Percentiles rank a stretch among this genome's conserved stretches.
Conservation (phyloP, 2,888 invertebrate genomes). For the Diloba caeruleocephala region DNA sequence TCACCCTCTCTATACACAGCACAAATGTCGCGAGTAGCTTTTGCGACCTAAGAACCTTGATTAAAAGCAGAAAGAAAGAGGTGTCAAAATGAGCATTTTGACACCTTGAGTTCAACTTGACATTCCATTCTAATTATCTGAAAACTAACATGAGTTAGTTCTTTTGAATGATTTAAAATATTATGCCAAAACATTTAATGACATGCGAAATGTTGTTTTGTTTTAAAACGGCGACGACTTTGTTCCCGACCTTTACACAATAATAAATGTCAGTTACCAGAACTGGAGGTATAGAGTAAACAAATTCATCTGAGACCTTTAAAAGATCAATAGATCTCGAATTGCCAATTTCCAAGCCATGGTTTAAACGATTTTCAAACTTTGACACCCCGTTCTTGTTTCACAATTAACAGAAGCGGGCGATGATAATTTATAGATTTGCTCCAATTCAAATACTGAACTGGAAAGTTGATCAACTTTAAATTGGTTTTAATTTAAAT, state of each 20-base stretch:
- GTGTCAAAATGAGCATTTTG: too few species aligned
- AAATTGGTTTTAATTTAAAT: constrained; percentile 43
- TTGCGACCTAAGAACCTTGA: too few species aligned
- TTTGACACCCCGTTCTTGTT: constrained; percentile 22
- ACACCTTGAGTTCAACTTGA: too few species aligned
- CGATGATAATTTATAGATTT: constrained; percentile 54
- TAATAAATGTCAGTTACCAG: constrained; percentile 36
- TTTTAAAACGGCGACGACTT: too few species aligned
- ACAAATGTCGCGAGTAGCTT: too few species aligned
- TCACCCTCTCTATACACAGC: too few species aligned
- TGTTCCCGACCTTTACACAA: constrained; percentile 1
- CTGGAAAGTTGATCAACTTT: constrained; percentile 39
- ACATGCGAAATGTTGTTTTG: too few species aligned
- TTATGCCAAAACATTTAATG: too few species aligned
- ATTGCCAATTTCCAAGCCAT: constrained; percentile 21
- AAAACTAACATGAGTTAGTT: too few species aligned
- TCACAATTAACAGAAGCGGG: constrained; percentile 45
- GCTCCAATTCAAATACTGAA: constrained; percentile 41
- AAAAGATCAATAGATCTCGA: constrained; percentile 40
- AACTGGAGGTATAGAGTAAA: constrained; percentile 19
- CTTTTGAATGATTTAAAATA: too few species aligned
- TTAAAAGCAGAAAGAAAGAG: too few species aligned
- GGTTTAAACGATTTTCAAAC: constrained; percentile 35
- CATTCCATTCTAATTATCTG: too few species aligned
- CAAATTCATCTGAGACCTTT: constrained; percentile 27